phyloP scores from a whole-genome alignment of 2,113 vertebrate genomes.

The Nycticebus coucang region DNA sequence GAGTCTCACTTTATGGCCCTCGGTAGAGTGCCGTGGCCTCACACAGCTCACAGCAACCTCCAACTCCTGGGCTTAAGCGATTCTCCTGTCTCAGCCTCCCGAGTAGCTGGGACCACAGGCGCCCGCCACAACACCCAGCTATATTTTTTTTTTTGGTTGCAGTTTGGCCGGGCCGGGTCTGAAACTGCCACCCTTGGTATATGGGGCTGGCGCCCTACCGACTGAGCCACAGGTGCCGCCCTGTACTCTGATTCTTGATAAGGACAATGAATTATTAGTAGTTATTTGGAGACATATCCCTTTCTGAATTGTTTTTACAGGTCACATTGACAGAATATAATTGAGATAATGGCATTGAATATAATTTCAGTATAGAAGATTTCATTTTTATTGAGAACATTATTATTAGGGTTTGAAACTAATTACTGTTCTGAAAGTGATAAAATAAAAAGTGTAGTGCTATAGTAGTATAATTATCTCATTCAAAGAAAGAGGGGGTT shows the following conservation, averaged over 20 bases:
- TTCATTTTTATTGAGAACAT: slow-evolving; percentile 13
- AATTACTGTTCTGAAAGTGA: slow-evolving; percentile 42
- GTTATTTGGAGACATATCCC: neutral
- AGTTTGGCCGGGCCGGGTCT: no score
- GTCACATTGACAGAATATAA: slow-evolving; percentile 21
- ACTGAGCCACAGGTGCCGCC: no score
- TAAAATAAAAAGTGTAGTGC: slow-evolving; percentile 48
- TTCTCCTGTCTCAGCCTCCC: no score
- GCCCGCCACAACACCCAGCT: no score
- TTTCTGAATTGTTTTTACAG: slow-evolving; percentile 41
- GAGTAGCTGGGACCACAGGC: no score
- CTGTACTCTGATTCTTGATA: neutral
- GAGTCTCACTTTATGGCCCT: no score
- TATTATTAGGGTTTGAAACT: slow-evolving; percentile 42
- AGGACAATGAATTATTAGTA: neutral
- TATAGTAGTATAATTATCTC: neutral
- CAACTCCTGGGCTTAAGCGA: no score
- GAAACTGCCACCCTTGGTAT: no score
- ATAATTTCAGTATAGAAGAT: slow-evolving; percentile 28
- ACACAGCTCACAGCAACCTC: no score
- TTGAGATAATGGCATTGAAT: slow-evolving; percentile 20
- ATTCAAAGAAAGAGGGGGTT: neutral
- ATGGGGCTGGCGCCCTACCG: no score
- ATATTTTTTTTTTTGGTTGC: no score
- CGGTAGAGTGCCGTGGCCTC: no score